Evolutionary conservation across 1,140 invertebrate genomes (phyloP).

Genomic region (Anoplolepis gracilipes): DNA sequence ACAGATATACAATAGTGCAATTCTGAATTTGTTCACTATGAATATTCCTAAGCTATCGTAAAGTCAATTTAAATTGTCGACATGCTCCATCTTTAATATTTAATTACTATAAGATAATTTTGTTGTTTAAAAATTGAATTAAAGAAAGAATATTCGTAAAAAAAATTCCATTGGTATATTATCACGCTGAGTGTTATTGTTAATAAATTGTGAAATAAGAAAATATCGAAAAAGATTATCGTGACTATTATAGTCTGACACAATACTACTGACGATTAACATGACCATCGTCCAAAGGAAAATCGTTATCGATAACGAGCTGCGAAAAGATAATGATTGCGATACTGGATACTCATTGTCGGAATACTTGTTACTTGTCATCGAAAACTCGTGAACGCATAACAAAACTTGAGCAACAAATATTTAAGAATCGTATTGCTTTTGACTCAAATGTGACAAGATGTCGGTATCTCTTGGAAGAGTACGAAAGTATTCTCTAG

Average conservation of each 20-base stretch:
- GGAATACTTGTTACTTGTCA: slow-evolving; percentile 36
- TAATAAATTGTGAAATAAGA: no score
- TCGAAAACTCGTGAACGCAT: slow-evolving; percentile 41
- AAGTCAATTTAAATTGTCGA: no score
- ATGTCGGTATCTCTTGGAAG: slow-evolving; percentile 65
- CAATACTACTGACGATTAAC: neutral
- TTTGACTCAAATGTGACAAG: neutral
- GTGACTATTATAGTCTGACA: neutral
- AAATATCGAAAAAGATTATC: no score
- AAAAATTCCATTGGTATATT: no score
- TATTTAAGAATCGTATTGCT: neutral
- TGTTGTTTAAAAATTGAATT: no score
- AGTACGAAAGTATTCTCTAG: slow-evolving; percentile 77
- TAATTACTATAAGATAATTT: no score
- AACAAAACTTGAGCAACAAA: neutral
- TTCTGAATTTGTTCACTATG: no score
- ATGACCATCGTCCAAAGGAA: neutral
- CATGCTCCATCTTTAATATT: no score
- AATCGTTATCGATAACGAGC: slow-evolving; percentile 26
- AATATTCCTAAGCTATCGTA: no score
- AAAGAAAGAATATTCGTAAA: no score
- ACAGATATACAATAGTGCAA: no score
- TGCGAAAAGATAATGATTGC: slow-evolving; percentile 6
- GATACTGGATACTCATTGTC: neutral
- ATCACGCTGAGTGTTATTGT: no score